Percentiles rank a stretch among this genome's conserved stretches.
These are phyloP conservation scores for Morpho helenor DNA, from an alignment of 2,888 invertebrate genomes.

Conservation along the genomic window DNA sequence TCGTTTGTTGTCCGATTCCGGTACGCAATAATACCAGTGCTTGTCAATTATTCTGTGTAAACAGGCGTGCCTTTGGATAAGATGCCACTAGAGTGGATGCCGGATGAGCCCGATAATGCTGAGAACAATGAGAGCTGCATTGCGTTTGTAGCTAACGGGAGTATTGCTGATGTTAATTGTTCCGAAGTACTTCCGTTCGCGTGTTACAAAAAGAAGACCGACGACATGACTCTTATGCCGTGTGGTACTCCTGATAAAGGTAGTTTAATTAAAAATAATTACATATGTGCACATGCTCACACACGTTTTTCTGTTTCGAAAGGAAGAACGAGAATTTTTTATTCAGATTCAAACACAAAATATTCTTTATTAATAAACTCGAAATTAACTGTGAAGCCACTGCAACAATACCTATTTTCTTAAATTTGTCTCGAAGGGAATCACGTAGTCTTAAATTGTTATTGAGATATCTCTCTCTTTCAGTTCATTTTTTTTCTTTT, in stretches of 20 bases:
- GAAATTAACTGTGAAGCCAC: no score
- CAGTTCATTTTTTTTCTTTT: no score
- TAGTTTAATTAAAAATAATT: slow-evolving; percentile 8
- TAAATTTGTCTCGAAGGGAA: no score
- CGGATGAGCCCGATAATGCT: slow-evolving; percentile 37
- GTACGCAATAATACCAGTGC: background rate
- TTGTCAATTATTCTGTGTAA: background rate
- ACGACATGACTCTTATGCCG: slow-evolving; percentile 23
- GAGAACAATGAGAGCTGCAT: slow-evolving; percentile 34
- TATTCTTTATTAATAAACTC: no score
- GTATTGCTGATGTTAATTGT: slow-evolving; percentile 34
- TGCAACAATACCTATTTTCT: no score
- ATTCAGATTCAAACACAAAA: no score
- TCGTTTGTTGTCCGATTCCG: background rate
- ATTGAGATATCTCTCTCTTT: no score
- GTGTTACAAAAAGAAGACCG: slow-evolving; percentile 32
- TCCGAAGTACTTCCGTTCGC: slow-evolving; percentile 33
- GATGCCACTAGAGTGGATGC: slow-evolving; percentile 35
- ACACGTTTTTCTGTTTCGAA: no score
- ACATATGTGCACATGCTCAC: no score
- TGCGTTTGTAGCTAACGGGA: slow-evolving; percentile 30
- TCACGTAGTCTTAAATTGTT: no score
- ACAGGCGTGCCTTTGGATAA: slow-evolving; percentile 32
- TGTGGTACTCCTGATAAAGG: slow-evolving; percentile 38
- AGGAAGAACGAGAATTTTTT: no score